Percentiles rank a stretch among this genome's conserved stretches.
These are phyloP conservation scores for Piscicola geometra DNA, from an alignment of 2,888 invertebrate genomes.

Conservation along the genomic window DNA sequence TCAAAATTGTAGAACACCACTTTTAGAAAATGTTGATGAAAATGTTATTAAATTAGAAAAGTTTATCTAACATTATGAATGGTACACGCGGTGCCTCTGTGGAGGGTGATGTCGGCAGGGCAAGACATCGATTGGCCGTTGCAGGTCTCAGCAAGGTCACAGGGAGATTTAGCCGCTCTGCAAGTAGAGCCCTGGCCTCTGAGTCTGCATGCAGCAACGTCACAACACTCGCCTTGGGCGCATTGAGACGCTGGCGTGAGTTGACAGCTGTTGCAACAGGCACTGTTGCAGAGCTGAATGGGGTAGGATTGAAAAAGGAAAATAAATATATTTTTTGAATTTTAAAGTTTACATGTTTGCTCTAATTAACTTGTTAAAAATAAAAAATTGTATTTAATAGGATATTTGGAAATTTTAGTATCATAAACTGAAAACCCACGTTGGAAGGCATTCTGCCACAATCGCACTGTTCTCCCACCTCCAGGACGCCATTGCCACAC, in stretches of 20 bases:
- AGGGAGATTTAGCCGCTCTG: not conserved
- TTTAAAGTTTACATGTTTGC: not conserved
- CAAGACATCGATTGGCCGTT: not conserved
- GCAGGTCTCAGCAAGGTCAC: conserved; percentile 28
- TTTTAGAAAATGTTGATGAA: not conserved
- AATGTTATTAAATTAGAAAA: not conserved
- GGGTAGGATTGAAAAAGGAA: not conserved
- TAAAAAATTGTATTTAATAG: too few relatives aligned
- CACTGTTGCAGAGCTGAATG: conserved; percentile 18
- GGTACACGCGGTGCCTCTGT: not conserved
- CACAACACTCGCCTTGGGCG: conserved; percentile 18
- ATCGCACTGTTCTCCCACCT: conserved; percentile 28
- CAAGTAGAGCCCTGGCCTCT: not conserved
- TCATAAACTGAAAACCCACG: not conserved
- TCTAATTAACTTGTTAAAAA: too few relatives aligned
- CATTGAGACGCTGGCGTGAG: not conserved
- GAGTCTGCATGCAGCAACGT: conserved; percentile 11
- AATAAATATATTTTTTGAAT: not conserved
- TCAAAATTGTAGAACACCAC: not conserved
- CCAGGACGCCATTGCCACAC: conserved; percentile 25
- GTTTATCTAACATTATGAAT: not conserved
- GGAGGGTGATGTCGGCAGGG: conserved; percentile 14
- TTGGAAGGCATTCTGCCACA: conserved; percentile 22
- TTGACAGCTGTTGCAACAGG: conserved; percentile 15
- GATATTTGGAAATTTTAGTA: too few relatives aligned